Base-by-base conservation (phyloP, 2,113 vertebrate genomes). In the Mus pahari region DNA sequence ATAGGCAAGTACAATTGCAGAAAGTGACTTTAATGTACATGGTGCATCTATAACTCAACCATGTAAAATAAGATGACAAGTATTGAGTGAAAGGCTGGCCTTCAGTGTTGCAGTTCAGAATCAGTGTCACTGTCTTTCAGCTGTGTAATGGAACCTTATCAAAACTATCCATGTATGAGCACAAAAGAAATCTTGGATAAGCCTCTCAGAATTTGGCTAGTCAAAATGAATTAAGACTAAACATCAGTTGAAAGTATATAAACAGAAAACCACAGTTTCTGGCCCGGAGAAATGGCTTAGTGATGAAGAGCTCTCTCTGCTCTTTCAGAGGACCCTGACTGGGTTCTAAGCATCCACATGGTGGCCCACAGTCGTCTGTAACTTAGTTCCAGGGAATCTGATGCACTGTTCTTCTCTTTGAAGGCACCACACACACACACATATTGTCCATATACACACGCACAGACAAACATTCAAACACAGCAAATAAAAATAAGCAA, bases 171-270 rank as follows among this genome's bases (percentile, higher is more conserved):
- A 50, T 36, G 19, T 39, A 10, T 70, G 75, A 75, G 45, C 10
- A 50, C 60, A 86, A 92, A 77, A 88, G 2, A 90, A 94, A 79
- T 9, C 42, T 86, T 82, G 53, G 4, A 42, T 55, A 91, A 58
- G 22, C 33, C 86, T 66, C 12, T 89, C 33, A 81, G 39, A 95
- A 92, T 70, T 50, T 55, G 73, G n/a, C 28, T 78, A 24, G 3
- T 14, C 48, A 73, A 14, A 95, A 84, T 42, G 36, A 20, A 66
- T n/a, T 68, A 77, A 39, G 90, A 90, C 11, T 79, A 89, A 84
- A n/a, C 13, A 95, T 39, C 14, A 79, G 14, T 7, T 75, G 64
- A 94, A 94, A 94, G 86, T 53, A 90, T 50, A 66, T 94, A 86
- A 90, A 36, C 16, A 89, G 5, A 71, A 93, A 92, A 81, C 16